phyloP scores from a whole-genome alignment of 2,113 vertebrate genomes.

The Mungos mungo region DNA sequence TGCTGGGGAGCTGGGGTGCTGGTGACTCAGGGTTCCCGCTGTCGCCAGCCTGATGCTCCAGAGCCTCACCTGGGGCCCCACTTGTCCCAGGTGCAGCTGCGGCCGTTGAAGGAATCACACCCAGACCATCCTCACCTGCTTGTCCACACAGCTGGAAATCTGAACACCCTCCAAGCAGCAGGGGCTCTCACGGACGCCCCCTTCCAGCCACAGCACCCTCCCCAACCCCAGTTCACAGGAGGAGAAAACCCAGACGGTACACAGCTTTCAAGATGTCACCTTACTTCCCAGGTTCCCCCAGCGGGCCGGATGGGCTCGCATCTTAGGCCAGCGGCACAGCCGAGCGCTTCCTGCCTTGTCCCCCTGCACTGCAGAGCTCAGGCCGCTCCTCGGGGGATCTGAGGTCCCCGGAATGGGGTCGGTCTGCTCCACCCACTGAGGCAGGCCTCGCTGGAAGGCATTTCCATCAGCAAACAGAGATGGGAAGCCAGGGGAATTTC shows the following conservation, averaged over 20 bases:
- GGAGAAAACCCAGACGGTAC: neutral
- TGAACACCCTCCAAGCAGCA: neutral
- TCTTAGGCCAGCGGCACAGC: accelerated
- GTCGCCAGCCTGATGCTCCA: neutral
- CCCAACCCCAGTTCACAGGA: neutral
- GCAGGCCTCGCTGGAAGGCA: too few relatives aligned
- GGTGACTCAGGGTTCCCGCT: neutral
- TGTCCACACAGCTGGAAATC: neutral
- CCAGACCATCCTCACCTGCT: neutral
- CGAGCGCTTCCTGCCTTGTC: neutral
- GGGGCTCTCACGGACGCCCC: too few relatives aligned
- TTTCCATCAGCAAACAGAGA: neutral
- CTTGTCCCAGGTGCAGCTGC: neutral
- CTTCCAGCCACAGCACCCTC: neutral
- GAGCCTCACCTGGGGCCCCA: neutral
- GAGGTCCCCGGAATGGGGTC: neutral
- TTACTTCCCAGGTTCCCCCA: neutral
- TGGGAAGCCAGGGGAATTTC: neutral
- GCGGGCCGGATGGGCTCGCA: accelerated
- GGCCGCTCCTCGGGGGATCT: neutral
- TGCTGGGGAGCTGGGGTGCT: neutral
- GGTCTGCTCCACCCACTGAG: neutral
- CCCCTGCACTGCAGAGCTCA: accelerated
- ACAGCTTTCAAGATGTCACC: neutral
- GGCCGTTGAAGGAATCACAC: neutral